Conservation (phyloP, 2,888 invertebrate genomes). For the Lydus trimaculatus region DNA sequence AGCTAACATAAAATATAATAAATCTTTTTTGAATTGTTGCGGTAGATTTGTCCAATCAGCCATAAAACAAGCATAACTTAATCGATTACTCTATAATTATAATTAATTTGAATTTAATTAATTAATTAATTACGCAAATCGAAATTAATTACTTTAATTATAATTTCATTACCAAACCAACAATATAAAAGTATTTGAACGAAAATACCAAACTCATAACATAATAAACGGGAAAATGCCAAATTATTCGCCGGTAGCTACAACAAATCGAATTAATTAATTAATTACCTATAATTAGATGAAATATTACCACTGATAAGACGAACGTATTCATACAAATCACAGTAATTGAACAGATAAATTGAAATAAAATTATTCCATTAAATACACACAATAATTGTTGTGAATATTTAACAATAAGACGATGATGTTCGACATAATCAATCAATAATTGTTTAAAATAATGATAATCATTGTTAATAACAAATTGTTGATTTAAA, state of each 20-base stretch:
- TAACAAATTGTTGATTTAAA: neutral
- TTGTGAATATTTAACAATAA: neutral
- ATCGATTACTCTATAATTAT: constrained; percentile 12
- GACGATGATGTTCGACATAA: neutral
- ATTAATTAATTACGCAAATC: neutral
- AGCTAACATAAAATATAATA: neutral
- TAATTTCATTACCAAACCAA: constrained; percentile 23
- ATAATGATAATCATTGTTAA: neutral
- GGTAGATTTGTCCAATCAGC: neutral
- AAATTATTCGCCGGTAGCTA: constrained; percentile 12
- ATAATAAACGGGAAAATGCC: neutral
- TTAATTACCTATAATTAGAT: neutral
- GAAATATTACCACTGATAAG: neutral
- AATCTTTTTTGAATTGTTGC: neutral
- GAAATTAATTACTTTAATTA: neutral
- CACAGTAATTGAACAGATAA: neutral
- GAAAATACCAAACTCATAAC: neutral
- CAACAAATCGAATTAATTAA: neutral
- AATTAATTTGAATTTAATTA: neutral
- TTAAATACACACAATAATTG: neutral
- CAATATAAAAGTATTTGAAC: constrained; percentile 11
- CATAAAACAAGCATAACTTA: constrained; percentile 3
- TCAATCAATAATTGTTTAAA: neutral
- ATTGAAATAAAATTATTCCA: neutral
- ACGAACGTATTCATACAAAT: neutral